These are phyloP conservation scores for Sturnira hondurensis DNA, from an alignment of 2,113 vertebrate species.

Conservation along the genomic window DNA sequence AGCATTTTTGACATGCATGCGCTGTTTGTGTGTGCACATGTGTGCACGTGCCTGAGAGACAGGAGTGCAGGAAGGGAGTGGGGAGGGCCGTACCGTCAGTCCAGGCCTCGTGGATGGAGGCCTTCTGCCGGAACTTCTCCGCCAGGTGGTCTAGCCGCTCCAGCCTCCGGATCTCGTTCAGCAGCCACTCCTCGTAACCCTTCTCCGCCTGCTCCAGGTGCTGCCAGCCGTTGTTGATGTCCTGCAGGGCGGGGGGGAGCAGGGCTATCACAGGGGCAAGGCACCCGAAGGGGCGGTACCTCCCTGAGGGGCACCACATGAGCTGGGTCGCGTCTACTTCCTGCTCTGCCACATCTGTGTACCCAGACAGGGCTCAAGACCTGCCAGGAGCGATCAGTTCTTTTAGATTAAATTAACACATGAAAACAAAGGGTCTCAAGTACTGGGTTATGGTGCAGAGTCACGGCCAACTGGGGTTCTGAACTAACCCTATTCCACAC, in stretches of 20 bases:
- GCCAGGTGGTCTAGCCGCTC: constrained; percentile 94
- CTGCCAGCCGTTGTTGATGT: constrained; percentile 92
- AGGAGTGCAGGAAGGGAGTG: fast-evolving
- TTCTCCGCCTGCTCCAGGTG: constrained; percentile 94
- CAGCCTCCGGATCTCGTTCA: constrained; percentile 92
- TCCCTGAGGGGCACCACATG: not conserved
- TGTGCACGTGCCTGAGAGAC: fast-evolving
- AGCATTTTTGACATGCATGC: not conserved
- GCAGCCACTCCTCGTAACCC: constrained; percentile 94
- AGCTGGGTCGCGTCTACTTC: not conserved
- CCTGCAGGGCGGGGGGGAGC: constrained; percentile 76
- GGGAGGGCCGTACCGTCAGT: constrained; percentile 82
- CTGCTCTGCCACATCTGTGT: not conserved
- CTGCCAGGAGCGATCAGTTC: fast-evolving
- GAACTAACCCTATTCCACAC: not conserved
- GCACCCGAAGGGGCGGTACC: not conserved
- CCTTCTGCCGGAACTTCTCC: constrained; percentile 95
- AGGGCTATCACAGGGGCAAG: not conserved
- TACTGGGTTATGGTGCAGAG: not conserved
- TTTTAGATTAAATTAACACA: not conserved
- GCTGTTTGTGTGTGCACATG: fast-evolving
- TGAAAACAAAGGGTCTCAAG: not conserved
- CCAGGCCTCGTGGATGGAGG: constrained; percentile 93
- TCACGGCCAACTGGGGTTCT: not conserved
- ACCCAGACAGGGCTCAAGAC: not conserved